Conservation (phyloP, 2,797 vertebrate genomes). For the Prionace glauca region DNA sequence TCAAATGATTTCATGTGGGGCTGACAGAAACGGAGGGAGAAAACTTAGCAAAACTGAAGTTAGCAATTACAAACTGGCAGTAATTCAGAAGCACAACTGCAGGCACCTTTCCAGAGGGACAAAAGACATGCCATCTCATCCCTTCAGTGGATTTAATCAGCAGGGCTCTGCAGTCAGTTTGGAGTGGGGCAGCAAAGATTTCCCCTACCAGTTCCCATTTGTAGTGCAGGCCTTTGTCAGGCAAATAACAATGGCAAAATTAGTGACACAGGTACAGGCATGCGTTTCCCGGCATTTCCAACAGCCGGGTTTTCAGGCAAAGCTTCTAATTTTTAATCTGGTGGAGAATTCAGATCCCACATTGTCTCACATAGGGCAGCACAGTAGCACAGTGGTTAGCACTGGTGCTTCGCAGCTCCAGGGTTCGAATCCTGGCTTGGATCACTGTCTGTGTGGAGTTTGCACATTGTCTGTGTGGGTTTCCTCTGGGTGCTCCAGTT, state of each 20-base stretch:
- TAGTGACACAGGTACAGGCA: background rate
- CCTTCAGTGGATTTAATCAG: background rate
- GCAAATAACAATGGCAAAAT: background rate
- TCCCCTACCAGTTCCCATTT: background rate
- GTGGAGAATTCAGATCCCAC: background rate
- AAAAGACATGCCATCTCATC: background rate
- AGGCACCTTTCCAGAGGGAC: background rate
- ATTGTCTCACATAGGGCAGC: background rate
- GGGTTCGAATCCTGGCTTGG: no score
- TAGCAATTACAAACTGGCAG: background rate
- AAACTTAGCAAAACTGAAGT: background rate
- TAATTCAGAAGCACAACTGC: background rate
- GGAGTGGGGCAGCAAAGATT: background rate
- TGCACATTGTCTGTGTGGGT: no score
- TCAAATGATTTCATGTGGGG: background rate
- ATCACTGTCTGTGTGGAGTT: no score
- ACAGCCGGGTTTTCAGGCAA: background rate
- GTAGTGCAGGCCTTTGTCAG: background rate
- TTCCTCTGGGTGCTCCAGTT: no score
- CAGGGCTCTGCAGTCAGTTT: background rate
- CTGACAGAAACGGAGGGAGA: background rate
- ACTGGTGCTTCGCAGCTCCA: no score
- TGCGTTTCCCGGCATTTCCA: background rate
- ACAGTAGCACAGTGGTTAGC: no score
- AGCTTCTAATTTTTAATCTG: background rate